Conservation (phyloP, 2,113 vertebrate genomes). For the Mirounga angustirostris region DNA sequence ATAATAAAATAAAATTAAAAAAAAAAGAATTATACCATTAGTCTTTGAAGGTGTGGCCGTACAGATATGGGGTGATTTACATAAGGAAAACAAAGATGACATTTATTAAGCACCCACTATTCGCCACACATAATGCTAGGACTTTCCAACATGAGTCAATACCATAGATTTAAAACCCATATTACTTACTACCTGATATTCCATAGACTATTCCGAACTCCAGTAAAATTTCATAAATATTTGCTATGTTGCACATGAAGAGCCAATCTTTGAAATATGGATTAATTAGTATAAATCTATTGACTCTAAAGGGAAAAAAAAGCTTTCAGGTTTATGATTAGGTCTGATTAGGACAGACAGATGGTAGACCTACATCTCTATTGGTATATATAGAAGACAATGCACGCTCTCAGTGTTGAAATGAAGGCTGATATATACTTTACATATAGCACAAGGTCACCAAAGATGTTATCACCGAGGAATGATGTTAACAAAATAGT, state of each 20-base stretch:
- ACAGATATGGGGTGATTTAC: neutral
- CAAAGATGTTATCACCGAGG: slow-evolving; percentile 59
- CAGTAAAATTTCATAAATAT: neutral
- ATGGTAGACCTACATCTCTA: slow-evolving; percentile 53
- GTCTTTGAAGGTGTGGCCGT: neutral
- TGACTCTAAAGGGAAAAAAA: neutral
- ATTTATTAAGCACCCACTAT: neutral
- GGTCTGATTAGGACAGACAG: slow-evolving; percentile 56
- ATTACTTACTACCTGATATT: neutral
- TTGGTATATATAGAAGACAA: slow-evolving; percentile 46
- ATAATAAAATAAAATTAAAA: too few species aligned
- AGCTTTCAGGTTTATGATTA: slow-evolving; percentile 16
- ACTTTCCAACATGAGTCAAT: neutral
- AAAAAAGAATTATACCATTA: neutral
- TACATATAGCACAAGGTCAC: slow-evolving; percentile 47
- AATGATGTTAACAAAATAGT: slow-evolving; percentile 70
- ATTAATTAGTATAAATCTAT: neutral
- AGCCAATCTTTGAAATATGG: slow-evolving; percentile 25
- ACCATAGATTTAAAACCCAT: neutral
- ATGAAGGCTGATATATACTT: slow-evolving; percentile 27
- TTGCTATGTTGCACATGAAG: slow-evolving; percentile 11
- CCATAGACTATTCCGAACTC: neutral
- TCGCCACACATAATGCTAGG: neutral
- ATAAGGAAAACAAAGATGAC: neutral
- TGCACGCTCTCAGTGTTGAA: neutral